Conservation (phyloP, 2,113 vertebrate species). For the Centropus bengalensis region DNA sequence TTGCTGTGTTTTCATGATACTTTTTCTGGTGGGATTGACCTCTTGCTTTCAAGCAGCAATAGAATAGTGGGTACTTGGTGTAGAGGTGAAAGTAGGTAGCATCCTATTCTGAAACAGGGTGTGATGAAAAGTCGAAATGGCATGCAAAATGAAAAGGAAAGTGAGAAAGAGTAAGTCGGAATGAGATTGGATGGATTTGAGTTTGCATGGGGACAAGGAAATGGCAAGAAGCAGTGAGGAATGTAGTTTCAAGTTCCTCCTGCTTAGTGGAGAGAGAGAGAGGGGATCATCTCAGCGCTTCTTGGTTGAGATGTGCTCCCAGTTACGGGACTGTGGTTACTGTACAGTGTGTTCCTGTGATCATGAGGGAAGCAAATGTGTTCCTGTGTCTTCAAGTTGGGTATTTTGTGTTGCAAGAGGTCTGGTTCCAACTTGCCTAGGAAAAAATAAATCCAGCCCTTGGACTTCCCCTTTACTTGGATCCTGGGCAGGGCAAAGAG, state of each 20-base stretch:
- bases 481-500: not conserved
- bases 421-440: not conserved
- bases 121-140: not conserved
- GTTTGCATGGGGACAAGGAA: not conserved
- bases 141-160: not conserved
- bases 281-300: conserved; percentile 1
- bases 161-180: not conserved
- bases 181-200: not conserved
- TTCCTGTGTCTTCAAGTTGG: not conserved
- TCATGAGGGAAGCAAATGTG: not conserved
- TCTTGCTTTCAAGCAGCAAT: not conserved
- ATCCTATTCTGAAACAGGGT: not conserved
- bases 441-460: not conserved
- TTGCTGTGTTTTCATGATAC: accelerated
- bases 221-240: conserved; percentile 28
- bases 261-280: not conserved
- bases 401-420: conserved; percentile 18
- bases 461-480: not conserved
- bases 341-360: conserved; percentile 19
- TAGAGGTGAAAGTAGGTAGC: not conserved
- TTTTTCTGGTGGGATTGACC: not conserved
- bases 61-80: not conserved
- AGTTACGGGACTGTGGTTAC: conserved; percentile 47
- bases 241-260: conserved; percentile 40
- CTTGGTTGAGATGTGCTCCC: not conserved